Evolutionary conservation across 2,113 vertebrate genomes (phyloP), one percentile per base, ranked within the genome.

Genomic region (Vanacampus margaritifer): DNA sequence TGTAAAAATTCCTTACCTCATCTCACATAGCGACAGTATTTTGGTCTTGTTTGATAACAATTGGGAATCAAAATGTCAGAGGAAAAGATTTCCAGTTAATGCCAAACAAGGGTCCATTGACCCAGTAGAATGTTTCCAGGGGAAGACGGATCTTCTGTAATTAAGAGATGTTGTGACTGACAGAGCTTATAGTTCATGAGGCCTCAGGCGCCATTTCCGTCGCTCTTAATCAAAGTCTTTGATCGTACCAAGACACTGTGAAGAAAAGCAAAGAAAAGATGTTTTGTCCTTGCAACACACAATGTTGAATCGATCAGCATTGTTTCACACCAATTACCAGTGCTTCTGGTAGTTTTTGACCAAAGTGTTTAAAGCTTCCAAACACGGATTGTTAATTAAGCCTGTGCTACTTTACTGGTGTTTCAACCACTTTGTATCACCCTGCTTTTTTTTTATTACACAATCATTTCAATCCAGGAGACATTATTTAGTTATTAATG

Each of bases 281-380:
- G 69, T 85, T 87, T 86, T 88, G 80, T 85, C 84, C 85, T 89
- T 84, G 72, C 77, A 85, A 83, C 64, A 84, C 76, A 75, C 76
- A 79, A n/a, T 79, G 69, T 60, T 48, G 66, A 60, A 89, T 89
- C 76, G 80, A 89, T 80, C 58, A 43, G 79, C 75, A 79, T 82
- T 83, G 83, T 86, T 89, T 86, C 78, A 71, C 78, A 63, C 63
- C 71, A 74, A 85, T 87, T 81, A 84, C 86, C 90, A 88, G 86
- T 86, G 88, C 81, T 81, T 66, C 70, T 76, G 37, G 65, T 86
- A 75, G 80, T 81, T 80, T 76, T 60, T 81, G 72, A 81, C 76
- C 77, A 70, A 73, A 79, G 69, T 76, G 63, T 75, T 68, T 76
- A 54, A 75, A 76, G 50, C 51, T 23, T 37, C 64, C 73, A 72